phyloP scores from a whole-genome alignment of 2,888 invertebrate species.

The Notocelia uddmanniana region DNA sequence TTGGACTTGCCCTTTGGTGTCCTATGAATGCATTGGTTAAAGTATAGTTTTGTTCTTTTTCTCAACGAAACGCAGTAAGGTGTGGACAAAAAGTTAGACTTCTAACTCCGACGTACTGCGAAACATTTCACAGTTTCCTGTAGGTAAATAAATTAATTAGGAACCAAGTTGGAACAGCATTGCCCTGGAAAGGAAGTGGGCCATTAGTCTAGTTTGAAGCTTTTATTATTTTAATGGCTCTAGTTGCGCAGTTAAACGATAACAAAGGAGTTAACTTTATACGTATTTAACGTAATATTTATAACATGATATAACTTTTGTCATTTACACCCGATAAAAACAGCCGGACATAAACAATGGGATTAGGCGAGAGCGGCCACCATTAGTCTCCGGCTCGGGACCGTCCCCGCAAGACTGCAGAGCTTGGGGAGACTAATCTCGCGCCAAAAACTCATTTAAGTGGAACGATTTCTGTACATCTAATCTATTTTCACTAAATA shows the following conservation, averaged over 20 bases:
- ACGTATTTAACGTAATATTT: constrained; percentile 43
- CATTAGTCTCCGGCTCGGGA: constrained; percentile 14
- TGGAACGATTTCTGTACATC: too few relatives aligned
- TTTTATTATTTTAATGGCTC: constrained; percentile 49
- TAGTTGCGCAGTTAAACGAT: constrained; percentile 47
- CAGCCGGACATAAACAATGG: constrained; percentile 40
- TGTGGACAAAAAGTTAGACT: not conserved
- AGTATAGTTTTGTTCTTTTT: not conserved
- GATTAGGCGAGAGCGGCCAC: constrained; percentile 29
- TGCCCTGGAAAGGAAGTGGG: constrained; percentile 37
- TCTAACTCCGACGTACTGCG: not conserved
- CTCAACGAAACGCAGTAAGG: not conserved
- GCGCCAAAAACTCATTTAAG: not conserved
- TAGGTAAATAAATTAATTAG: constrained; percentile 33
- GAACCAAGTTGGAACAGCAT: constrained; percentile 38
- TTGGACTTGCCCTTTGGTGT: too few relatives aligned
- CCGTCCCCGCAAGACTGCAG: constrained; percentile 9
- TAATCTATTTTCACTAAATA: too few relatives aligned
- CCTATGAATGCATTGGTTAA: too few relatives aligned
- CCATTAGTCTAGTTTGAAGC: constrained; percentile 45
- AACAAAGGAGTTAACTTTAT: constrained; percentile 47
- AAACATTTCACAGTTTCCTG: constrained; percentile 19
- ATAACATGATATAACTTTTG: constrained; percentile 45
- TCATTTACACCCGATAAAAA: constrained; percentile 44
- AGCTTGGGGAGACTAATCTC: constrained; percentile 1